Evolutionary conservation across 2,888 invertebrate genomes (phyloP).

Genomic region (Netelia melanura): DNA sequence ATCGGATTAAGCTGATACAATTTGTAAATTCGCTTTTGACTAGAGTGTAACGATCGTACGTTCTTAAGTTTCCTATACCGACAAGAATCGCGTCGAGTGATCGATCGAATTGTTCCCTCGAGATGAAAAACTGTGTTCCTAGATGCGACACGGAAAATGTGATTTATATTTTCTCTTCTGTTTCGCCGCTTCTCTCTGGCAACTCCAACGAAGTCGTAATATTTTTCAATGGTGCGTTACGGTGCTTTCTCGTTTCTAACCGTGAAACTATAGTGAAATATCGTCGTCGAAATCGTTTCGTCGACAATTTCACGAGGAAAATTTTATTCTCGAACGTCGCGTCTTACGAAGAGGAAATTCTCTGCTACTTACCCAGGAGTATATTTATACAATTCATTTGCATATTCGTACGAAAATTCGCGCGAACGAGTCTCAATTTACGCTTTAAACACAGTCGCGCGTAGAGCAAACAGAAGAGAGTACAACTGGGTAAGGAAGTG

Average conservation of each 20-base stretch:
- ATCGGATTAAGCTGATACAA: too few relatives aligned
- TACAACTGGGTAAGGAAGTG: neutral
- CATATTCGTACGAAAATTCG: slow-evolving; percentile 22
- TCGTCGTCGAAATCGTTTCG: neutral
- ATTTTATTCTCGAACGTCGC: neutral
- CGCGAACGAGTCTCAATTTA: slow-evolving; percentile 12
- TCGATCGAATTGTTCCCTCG: neutral
- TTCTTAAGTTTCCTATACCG: too few relatives aligned
- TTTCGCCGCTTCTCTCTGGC: neutral
- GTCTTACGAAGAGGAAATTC: neutral
- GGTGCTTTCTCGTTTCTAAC: neutral
- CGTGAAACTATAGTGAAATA: neutral
- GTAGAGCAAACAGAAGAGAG: neutral
- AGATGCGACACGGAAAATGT: neutral
- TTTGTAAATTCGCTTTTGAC: too few relatives aligned
- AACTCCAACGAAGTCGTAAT: neutral
- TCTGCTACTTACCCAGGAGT: neutral
- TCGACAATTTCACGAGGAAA: neutral
- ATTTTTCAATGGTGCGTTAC: neutral
- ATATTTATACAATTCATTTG: slow-evolving; percentile 39
- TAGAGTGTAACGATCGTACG: too few relatives aligned
- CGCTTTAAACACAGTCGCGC: neutral
- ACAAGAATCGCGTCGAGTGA: neutral
- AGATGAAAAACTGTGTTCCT: neutral
- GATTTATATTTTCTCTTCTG: neutral